Evolutionary conservation across 2,888 invertebrate genomes (phyloP).

Genomic region (Trissolcus japonicus): DNA sequence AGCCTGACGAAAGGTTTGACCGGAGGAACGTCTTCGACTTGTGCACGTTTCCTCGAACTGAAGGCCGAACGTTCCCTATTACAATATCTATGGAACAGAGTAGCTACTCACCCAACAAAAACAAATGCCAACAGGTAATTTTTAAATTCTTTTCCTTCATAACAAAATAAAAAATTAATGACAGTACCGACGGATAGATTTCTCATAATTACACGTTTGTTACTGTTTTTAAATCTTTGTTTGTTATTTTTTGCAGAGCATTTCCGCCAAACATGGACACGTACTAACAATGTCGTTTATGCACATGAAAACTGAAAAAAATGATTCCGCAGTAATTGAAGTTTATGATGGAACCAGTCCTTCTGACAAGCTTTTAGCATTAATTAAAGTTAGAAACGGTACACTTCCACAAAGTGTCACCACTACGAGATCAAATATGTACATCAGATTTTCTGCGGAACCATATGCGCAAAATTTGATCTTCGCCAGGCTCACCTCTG

Average conservation of each 20-base stretch:
- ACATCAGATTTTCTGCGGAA: slow-evolving; percentile 86
- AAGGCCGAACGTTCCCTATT: slow-evolving; percentile 91
- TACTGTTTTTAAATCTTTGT: not conserved
- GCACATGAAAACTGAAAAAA: slow-evolving; percentile 86
- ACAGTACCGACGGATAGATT: no score
- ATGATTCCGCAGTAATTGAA: slow-evolving; percentile 85
- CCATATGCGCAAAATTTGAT: slow-evolving; percentile 85
- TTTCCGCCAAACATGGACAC: slow-evolving; percentile 86
- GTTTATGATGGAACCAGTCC: slow-evolving; percentile 87
- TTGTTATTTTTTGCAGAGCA: slow-evolving; percentile 77
- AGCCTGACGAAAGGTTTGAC: slow-evolving; percentile 85
- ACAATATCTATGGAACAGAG: slow-evolving; percentile 89
- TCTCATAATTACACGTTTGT: no score
- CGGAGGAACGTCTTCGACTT: slow-evolving; percentile 88
- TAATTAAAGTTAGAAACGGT: slow-evolving; percentile 86
- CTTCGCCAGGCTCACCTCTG: slow-evolving; percentile 87
- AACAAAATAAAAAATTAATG: not conserved
- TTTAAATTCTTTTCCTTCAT: not conserved
- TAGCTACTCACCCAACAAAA: slow-evolving; percentile 82
- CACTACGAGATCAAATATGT: slow-evolving; percentile 87
- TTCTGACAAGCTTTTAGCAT: slow-evolving; percentile 83
- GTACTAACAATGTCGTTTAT: slow-evolving; percentile 91
- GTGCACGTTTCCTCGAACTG: slow-evolving; percentile 89
- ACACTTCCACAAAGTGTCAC: slow-evolving; percentile 93
- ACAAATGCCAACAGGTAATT: slow-evolving; percentile 84